Percentiles rank a stretch among this genome's conserved stretches.
These are phyloP conservation scores for Chalcis sispes DNA, from an alignment of 2,888 invertebrate genomes.

Conservation along the genomic window DNA sequence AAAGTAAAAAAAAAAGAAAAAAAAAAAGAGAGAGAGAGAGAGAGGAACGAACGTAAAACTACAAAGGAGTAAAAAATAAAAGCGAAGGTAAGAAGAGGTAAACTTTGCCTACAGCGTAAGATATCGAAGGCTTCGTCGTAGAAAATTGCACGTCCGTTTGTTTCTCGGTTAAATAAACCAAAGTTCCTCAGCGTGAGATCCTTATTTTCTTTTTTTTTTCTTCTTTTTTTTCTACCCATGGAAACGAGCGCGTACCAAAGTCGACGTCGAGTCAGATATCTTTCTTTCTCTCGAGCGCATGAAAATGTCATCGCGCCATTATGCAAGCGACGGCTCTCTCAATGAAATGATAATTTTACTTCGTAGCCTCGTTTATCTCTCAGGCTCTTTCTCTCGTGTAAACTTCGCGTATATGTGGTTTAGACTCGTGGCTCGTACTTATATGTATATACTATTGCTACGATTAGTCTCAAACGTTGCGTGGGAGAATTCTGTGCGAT, in stretches of 20 bases:
- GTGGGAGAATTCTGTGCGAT: conserved; percentile 40
- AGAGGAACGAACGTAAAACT: neutral
- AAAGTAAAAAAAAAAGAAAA: conserved; percentile 2
- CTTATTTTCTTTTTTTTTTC: too few relatives aligned
- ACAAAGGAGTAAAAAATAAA: neutral
- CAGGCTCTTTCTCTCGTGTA: neutral
- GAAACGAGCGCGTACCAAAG: conserved; percentile 24
- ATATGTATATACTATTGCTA: neutral
- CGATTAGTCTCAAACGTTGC: too few relatives aligned
- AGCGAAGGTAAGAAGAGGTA: conserved; percentile 7
- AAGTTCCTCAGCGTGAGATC: conserved; percentile 50
- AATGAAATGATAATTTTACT: conserved; percentile 40
- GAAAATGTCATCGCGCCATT: conserved; percentile 41
- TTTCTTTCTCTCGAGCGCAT: neutral
- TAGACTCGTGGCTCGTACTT: neutral
- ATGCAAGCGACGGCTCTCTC: conserved; percentile 32
- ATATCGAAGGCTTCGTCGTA: conserved; percentile 6
- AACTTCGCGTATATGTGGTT: neutral
- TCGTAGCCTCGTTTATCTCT: neutral
- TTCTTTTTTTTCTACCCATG: conserved; percentile 34
- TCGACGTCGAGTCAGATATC: neutral
- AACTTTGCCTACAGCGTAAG: conserved; percentile 12
- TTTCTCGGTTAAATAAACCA: neutral
- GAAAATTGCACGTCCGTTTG: conserved; percentile 10
- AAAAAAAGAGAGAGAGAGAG: neutral